Evolutionary conservation across 2,113 vertebrate species (phyloP), one percentile per base, ranked within the genome.

Genomic region (Ardeotis arabs): DNA sequence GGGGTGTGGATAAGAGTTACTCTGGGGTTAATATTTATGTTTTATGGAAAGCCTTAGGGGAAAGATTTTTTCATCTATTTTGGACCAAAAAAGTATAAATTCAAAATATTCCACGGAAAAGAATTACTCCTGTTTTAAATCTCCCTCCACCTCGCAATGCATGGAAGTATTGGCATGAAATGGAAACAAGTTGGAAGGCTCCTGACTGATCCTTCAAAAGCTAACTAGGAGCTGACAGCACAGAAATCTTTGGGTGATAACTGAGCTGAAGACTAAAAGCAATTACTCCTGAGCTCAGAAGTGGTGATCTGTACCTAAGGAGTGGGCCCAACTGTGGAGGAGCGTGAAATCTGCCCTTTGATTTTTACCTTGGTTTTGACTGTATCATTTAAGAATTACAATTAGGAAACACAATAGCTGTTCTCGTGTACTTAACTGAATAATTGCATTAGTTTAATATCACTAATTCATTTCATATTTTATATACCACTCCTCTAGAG

Each of bases 81-180:
- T 49, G 12, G 10, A 55, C n/a, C 8, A 58, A 35, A 83, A 18
- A 63, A 31, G 10, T 23, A 79, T 29, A 47, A 83, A 63, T 39
- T 13, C 60, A 18, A 41, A 63, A 18, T 68, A 70, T 90, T 91
- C 47, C 6, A 7, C 33, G 23, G 70, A 75, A 68, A 63, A 12
- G 1, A 35, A 22, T 49, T 39, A 5, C 2, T 85, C 16, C 14
- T 7, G 20, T 66, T 67, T 90, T 28, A 50, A 17, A 62, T 69
- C 27, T 17, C 24, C 12, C 3, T 12, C 13, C 37, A 5, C 7
- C 47, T 17, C 25, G 22, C 8, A 6, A 3, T 12, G 5, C 0
- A 1, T 66, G 56, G 80, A 76, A 72, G 56, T 55, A 31, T 18
- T 28, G 66, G n/a, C 59, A 33, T 68, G 28, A 82, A 75, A 78